These are phyloP conservation scores for Ips nitidus DNA, from an alignment of 1,140 invertebrate species.

Conservation along the genomic window DNA sequence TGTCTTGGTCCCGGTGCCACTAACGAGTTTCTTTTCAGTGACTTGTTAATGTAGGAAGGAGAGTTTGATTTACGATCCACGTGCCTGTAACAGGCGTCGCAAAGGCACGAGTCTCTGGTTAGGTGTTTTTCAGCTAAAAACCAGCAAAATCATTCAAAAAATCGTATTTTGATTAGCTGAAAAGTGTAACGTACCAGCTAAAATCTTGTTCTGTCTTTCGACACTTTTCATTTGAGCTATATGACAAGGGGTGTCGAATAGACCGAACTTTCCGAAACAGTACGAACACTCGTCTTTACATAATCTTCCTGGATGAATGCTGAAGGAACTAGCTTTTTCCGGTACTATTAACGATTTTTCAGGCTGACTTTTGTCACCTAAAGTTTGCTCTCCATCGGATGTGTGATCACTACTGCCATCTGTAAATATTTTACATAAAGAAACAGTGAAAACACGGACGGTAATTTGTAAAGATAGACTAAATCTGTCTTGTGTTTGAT, in stretches of 20 bases:
- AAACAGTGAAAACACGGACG: not conserved
- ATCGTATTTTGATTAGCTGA: not conserved
- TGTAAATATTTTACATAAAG: conserved; percentile 22
- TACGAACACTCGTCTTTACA: conserved; percentile 83
- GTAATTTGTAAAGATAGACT: too few relatives aligned
- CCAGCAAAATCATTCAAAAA: not conserved
- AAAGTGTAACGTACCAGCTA: conserved; percentile 59
- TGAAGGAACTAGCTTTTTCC: conserved; percentile 82
- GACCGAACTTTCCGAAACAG: conserved; percentile 81
- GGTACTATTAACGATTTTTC: conserved; percentile 73
- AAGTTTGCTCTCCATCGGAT: conserved; percentile 51
- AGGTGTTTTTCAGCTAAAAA: conserved; percentile 71
- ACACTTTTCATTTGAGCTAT: conserved; percentile 79
- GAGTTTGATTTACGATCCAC: conserved; percentile 76
- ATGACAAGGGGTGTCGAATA: conserved; percentile 82
- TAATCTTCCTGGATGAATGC: conserved; percentile 75
- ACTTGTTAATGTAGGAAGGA: conserved; percentile 57
- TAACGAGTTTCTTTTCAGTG: conserved; percentile 43
- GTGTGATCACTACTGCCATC: conserved; percentile 53
- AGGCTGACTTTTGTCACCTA: conserved; percentile 57
- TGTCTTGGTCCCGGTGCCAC: conserved; percentile 50
- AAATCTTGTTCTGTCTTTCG: conserved; percentile 74
- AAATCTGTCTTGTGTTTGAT: too few relatives aligned
- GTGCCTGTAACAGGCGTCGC: conserved; percentile 81
- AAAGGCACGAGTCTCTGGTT: conserved; percentile 77